A percentile compares a stretch with the other conserved stretches of the same genome.
These are phyloP conservation scores for Chrysocyon brachyurus DNA, from an alignment of 2,797 vertebrate genomes.

Conservation along the genomic window DNA sequence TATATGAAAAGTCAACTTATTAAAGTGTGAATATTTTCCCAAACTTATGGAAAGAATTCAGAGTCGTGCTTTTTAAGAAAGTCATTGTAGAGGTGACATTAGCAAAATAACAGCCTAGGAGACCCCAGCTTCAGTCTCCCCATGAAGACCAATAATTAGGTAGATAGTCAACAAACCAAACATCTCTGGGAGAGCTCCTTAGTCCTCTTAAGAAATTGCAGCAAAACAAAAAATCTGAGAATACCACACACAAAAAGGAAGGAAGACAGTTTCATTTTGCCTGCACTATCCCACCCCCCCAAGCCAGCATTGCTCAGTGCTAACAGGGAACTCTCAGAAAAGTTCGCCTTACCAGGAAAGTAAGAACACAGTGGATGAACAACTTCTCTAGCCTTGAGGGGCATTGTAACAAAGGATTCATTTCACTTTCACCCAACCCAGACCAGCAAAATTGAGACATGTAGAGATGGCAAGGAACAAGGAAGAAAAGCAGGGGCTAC, in stretches of 20 bases:
- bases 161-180: background rate
- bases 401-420: background rate
- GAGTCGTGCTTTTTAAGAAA: background rate
- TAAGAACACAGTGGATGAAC: background rate
- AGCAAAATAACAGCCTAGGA: background rate
- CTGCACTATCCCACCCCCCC: background rate
- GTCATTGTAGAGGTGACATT: background rate
- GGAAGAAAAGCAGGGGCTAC: background rate
- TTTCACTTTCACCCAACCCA: background rate
- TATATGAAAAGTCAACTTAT: background rate
- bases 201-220: background rate
- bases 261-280: background rate
- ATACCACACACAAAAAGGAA: background rate
- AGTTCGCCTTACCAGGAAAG: background rate
- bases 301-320: background rate
- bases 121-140: background rate
- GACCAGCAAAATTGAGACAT: background rate
- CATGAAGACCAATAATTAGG: background rate
- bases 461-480: background rate
- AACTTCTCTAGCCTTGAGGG: background rate
- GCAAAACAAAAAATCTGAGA: background rate
- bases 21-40: slow-evolving; percentile 6
- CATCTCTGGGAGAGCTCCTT: background rate
- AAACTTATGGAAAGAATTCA: background rate
- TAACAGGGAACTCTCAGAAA: background rate